phyloP scores from a whole-genome alignment of 2,888 invertebrate species.

The Ichneumon xanthorius region DNA sequence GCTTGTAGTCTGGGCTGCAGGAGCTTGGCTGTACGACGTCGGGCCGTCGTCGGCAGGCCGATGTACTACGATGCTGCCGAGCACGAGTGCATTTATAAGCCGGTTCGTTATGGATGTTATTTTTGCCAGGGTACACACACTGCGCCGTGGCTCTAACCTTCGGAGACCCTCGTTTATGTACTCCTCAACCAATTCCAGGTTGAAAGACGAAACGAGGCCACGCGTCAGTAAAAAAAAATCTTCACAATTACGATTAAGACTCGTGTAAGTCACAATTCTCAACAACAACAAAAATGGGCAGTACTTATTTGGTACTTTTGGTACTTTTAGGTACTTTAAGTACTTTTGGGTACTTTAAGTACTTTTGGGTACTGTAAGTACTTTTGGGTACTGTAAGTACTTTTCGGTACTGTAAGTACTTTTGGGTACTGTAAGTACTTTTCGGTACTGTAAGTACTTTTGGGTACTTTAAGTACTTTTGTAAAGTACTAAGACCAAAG shows the following conservation, averaged over 20 bases:
- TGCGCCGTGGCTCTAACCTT: neutral
- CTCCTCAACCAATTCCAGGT: constrained; percentile 38
- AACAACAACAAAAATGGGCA: neutral
- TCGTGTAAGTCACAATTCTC: neutral
- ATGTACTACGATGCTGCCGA: constrained; percentile 31
- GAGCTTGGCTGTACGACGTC: constrained; percentile 16
- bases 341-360: too few relatives aligned
- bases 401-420: too few relatives aligned
- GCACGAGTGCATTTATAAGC: constrained; percentile 51
- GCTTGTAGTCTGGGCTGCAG: constrained; percentile 43
- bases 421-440: too few relatives aligned
- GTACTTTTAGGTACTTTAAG: too few relatives aligned
- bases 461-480: too few relatives aligned
- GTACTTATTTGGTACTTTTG: too few relatives aligned
- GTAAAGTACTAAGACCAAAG: too few relatives aligned
- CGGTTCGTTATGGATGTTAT: constrained; percentile 65
- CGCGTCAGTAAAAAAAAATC: neutral
- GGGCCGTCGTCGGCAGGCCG: constrained; percentile 12
- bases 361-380: too few relatives aligned
- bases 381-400: too few relatives aligned
- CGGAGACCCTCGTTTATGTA: constrained; percentile 22
- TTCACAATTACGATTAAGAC: neutral
- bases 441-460: too few relatives aligned
- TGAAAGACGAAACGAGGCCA: constrained; percentile 11
- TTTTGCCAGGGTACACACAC: constrained; percentile 45